Base-by-base conservation (phyloP, 2,797 vertebrate genomes). In the Cynopterus sphinx region DNA sequence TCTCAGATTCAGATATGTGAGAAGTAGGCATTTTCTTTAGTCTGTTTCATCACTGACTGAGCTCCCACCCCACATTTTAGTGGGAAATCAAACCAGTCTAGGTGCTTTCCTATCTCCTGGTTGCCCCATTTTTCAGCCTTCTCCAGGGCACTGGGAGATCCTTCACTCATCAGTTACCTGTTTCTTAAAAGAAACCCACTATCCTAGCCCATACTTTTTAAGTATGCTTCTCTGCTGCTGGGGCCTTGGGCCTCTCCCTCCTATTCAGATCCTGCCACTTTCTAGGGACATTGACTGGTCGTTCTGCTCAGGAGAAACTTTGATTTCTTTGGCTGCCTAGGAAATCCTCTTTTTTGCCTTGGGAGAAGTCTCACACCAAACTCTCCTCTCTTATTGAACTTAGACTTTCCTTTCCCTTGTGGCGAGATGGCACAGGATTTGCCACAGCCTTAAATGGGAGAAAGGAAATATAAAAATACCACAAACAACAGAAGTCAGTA, bases 1-100 rank as follows among this genome's bases (percentile, higher is more conserved):
- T 53, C n/a, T 86, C n/a, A 53, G 31, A 85, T 43, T 86, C 75
- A 59, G 24, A 28, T 78, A 19, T 59, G 12, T 1, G 46, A 63
- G 78, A 92, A 81, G 63, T 65, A 75, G 53, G 3, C 46, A 67
- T 46, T 97, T 93, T 85, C 26, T 81, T 93, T 71, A 90, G 26
- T 74, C 19, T 61, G 9, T 28, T 33, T 91, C 55, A 41, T 55
- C 31, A 57, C 33, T 85, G 21, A 90, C 33, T 16, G 15, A 81
- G 33, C 43, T 83, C 33, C 43, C 28, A 71, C 24, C 16, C 12
- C 13, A 70, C 36, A 28, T 86, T 90, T 87, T 17, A 16, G 43
- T 90, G 49, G 74, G 43, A 95, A 96, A 86, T 16, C 9, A 16
- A 94, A 51, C 28, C 36, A 43, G 7, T 81, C 67, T 36, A 13